These are phyloP conservation scores for Drosophila dunni DNA, from an alignment of 1,140 invertebrate species.

Conservation along the genomic window DNA sequence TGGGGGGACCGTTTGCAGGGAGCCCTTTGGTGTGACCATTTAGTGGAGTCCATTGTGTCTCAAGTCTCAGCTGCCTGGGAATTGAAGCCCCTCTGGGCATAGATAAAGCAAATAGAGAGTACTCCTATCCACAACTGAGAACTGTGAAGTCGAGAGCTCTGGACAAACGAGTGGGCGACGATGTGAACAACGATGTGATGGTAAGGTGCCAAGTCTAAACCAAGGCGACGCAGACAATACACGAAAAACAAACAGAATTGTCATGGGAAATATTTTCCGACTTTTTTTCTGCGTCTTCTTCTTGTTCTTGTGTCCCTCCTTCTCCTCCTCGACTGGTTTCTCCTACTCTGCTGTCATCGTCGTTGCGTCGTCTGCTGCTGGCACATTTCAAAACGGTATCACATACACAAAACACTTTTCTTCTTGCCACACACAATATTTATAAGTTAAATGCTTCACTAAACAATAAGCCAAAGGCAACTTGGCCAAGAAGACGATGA, in stretches of 20 bases:
- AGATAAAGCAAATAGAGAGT: slow-evolving; percentile 78
- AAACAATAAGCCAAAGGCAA: slow-evolving; percentile 74
- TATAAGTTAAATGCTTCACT: slow-evolving; percentile 83
- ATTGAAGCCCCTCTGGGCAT: slow-evolving; percentile 47
- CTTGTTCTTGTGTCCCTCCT: slow-evolving; percentile 26
- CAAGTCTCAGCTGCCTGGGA: slow-evolving; percentile 54
- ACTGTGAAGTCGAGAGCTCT: slow-evolving; percentile 28
- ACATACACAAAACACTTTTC: slow-evolving; percentile 79
- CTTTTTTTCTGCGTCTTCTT: slow-evolving; percentile 44
- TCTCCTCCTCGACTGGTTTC: slow-evolving; percentile 23
- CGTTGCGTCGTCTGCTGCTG: slow-evolving; percentile 39
- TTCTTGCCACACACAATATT: slow-evolving; percentile 75
- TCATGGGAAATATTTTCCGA: slow-evolving; percentile 80
- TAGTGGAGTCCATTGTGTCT: slow-evolving; percentile 40
- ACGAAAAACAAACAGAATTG: slow-evolving; percentile 83
- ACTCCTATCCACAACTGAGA: slow-evolving; percentile 33
- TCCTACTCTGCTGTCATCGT: not conserved
- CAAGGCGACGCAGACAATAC: slow-evolving; percentile 65
- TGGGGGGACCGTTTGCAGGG: not conserved
- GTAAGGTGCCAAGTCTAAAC: slow-evolving; percentile 57
- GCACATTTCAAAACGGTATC: slow-evolving; percentile 79
- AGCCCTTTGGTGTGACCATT: slow-evolving; percentile 21
- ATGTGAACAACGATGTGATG: slow-evolving; percentile 40
- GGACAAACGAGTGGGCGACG: slow-evolving; percentile 67
- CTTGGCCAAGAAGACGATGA: slow-evolving; percentile 11